Evolutionary conservation across 1,140 invertebrate genomes (phyloP).

Genomic region (Ceratina japonica): DNA sequence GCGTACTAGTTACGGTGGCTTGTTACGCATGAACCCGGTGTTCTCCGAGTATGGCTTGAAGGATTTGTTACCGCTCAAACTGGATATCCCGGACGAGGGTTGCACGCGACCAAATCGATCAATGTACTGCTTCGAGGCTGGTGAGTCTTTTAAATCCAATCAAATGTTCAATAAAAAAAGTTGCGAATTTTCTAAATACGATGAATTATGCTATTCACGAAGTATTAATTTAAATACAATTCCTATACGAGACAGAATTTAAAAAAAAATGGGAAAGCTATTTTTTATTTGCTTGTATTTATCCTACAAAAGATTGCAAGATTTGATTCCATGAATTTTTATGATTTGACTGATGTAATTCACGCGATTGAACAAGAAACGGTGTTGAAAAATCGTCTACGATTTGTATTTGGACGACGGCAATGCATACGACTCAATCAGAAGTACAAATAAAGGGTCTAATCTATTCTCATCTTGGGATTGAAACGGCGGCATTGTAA

Average conservation of each 20-base stretch:
- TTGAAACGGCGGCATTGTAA: not conserved
- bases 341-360: too few relatives aligned
- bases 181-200: too few relatives aligned
- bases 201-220: too few relatives aligned
- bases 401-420: not conserved
- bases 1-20: conserved; percentile 87
- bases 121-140: conserved; percentile 95
- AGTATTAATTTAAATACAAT: not conserved
- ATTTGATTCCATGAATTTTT: not conserved
- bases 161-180: not conserved
- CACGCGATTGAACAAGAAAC: not conserved
- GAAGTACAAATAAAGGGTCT: not conserved
- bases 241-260: not conserved
- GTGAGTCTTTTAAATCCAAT: conserved; percentile 74
- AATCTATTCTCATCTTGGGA: not conserved
- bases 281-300: too few relatives aligned
- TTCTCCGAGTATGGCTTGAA: conserved; percentile 93
- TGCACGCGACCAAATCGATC: conserved; percentile 92
- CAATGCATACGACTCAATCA: not conserved
- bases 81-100: conserved; percentile 95
- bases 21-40: conserved; percentile 92
- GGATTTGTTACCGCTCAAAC: conserved; percentile 92
- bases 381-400: not conserved
- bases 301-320: too few relatives aligned
- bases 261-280: too few relatives aligned